Base-by-base conservation (phyloP, 2,113 vertebrate species). In the Halichoeres trimaculatus region DNA sequence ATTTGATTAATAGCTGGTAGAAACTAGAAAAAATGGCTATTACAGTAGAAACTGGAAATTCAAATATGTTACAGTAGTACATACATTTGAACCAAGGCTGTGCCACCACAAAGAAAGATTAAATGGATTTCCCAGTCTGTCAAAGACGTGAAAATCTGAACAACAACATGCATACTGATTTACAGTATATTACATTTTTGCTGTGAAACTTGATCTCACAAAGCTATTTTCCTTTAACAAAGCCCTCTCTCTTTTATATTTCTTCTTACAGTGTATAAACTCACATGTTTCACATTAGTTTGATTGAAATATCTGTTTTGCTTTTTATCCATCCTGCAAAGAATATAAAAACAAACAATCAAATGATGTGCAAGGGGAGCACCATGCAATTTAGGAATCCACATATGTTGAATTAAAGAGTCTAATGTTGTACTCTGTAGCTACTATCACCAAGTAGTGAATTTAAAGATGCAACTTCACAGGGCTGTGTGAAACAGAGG, bases 1-100 rank as follows among this genome's bases (percentile, higher is more conserved):
- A 76, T 88, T 91, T 88, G 89, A 90, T 89, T 91, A 83, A 86
- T 85, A 88, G 89, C 89, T 92, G 89, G 87, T 91, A 86, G 74
- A 89, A 91, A 90, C 79, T 89, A 85, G 84, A 86, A 84, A 66
- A 88, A 88, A 90, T 89, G 87, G 80, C 84, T 90, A 85, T 89
- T 84, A 82, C 76, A 68, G 83, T 88, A 85, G 62, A 85, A 87
- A 90, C 63, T 85, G 73, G 62, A 79, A 66, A 81, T 72, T 87
- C 83, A 83, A 85, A 87, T 84, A 70, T 84, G 68, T 85, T 81
- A 81, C 76, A 82, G 64, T 80, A 82, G 66, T 64, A 84, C 75
- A 75, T 78, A 87, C 55, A 84, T 69, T 79, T 20, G 88, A 74
- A 88, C 69, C 74, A 74, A 87, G 80, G 85, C 68, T 69, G 67